phyloP scores from a whole-genome alignment of 2,797 vertebrate genomes.

The Eutrigla gurnardus region DNA sequence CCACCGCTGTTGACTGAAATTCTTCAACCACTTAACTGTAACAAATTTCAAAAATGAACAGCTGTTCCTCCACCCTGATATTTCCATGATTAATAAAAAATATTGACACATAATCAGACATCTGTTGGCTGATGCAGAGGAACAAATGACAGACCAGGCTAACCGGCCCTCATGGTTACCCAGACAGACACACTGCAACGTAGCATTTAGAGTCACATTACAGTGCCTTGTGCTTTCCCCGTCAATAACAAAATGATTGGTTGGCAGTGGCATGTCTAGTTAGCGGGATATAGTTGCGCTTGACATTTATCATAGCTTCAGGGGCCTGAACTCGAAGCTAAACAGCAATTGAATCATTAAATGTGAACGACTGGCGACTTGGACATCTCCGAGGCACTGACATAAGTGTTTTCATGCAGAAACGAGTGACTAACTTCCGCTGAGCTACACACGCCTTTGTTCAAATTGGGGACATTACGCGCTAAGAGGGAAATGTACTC shows the following conservation, averaged over 20 bases:
- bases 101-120: slow-evolving; percentile 27
- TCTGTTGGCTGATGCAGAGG: slow-evolving; percentile 29
- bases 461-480: slow-evolving; percentile 74
- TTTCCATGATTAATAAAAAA: slow-evolving; percentile 30
- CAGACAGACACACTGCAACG: slow-evolving; percentile 53
- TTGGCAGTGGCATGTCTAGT: slow-evolving; percentile 77
- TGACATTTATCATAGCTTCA: slow-evolving; percentile 84
- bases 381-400: slow-evolving; percentile 68
- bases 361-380: slow-evolving; percentile 69
- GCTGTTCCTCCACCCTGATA: background rate
- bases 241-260: slow-evolving; percentile 80
- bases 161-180: slow-evolving; percentile 52
- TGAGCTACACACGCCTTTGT: slow-evolving; percentile 77
- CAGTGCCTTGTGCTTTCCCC: slow-evolving; percentile 60
- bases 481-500: slow-evolving; percentile 66
- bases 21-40: background rate
- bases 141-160: slow-evolving; percentile 36
- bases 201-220: slow-evolving; percentile 76
- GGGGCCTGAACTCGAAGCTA: slow-evolving; percentile 77
- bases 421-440: slow-evolving; percentile 78
- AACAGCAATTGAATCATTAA: slow-evolving; percentile 79
- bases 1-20: background rate
- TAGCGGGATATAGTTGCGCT: slow-evolving; percentile 74
- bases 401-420: slow-evolving; percentile 81
- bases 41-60: background rate